Conservation (phyloP, 2,797 vertebrate species). For the Sebastiscus tertius region DNA sequence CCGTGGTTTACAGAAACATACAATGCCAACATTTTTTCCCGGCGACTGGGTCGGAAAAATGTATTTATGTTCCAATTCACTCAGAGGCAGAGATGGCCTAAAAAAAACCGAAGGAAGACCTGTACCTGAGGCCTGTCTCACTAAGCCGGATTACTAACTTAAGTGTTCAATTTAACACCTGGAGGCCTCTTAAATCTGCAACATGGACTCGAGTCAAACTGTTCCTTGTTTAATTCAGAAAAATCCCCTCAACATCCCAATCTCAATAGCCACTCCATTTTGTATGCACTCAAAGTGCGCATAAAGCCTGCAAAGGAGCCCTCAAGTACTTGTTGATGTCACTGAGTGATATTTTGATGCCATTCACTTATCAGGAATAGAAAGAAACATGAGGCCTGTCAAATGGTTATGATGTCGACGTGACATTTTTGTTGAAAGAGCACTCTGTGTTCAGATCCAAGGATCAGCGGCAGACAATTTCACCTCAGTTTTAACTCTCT, state of each 20-base stretch:
- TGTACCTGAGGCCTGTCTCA: conserved; percentile 2
- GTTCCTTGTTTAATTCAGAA: background rate
- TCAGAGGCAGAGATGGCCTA: background rate
- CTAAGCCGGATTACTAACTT: background rate
- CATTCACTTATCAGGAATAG: background rate
- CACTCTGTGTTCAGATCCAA: too few species aligned
- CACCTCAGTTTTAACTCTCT: background rate
- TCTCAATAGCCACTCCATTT: background rate
- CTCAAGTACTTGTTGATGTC: background rate
- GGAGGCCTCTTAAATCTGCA: background rate
- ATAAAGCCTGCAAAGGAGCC: background rate
- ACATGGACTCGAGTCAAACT: background rate
- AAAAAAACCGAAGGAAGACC: background rate
- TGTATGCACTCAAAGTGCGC: background rate
- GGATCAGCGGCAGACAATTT: background rate
- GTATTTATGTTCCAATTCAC: background rate
- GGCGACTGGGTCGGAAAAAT: background rate
- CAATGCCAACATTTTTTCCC: background rate
- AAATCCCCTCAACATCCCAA: background rate
- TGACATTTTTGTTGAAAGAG: background rate
- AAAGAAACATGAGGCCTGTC: background rate
- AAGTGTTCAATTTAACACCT: background rate
- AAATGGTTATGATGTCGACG: background rate
- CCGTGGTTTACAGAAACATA: too few species aligned
- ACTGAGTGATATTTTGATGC: conserved; percentile 5